Percentiles rank a stretch among this genome's conserved stretches.
These are phyloP conservation scores for Cantharis nigra DNA, from an alignment of 2,888 invertebrate genomes.

Conservation along the genomic window DNA sequence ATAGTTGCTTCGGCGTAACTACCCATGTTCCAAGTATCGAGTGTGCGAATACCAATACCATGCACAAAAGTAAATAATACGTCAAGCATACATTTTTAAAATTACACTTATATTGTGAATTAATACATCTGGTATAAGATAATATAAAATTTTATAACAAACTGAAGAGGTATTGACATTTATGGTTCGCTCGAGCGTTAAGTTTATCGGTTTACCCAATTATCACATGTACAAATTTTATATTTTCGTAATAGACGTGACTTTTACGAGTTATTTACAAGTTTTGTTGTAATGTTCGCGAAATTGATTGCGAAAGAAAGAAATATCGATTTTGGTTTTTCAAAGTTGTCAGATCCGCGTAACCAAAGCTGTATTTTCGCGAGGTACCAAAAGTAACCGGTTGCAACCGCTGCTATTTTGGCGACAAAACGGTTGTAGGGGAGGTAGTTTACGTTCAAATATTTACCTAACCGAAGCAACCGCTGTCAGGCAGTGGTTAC, in stretches of 20 bases:
- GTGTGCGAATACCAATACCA: not conserved
- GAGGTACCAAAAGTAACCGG: too few relatives aligned
- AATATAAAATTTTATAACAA: not conserved
- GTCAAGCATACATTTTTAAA: not conserved
- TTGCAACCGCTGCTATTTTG: too few relatives aligned
- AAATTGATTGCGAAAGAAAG: not conserved
- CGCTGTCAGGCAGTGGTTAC: too few relatives aligned
- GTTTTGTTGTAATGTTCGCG: not conserved
- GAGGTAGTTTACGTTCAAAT: too few relatives aligned
- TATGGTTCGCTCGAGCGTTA: not conserved
- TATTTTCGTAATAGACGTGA: not conserved
- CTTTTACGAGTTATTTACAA: not conserved
- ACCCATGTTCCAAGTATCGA: slow-evolving; percentile 66
- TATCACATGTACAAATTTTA: not conserved
- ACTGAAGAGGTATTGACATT: not conserved
- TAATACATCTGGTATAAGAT: not conserved
- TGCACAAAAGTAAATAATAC: not conserved
- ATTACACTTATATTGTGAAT: not conserved
- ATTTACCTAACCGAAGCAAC: too few relatives aligned
- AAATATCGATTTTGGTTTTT: not conserved
- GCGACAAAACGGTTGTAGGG: too few relatives aligned
- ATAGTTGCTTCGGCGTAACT: slow-evolving; percentile 80
- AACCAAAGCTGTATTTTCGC: too few relatives aligned
- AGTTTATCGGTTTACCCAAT: not conserved
- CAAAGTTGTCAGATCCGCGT: not conserved